Evolutionary conservation across 2,888 invertebrate genomes (phyloP), one percentile per base, ranked within the genome.

Genomic region (Neocrepidodera transversa): DNA sequence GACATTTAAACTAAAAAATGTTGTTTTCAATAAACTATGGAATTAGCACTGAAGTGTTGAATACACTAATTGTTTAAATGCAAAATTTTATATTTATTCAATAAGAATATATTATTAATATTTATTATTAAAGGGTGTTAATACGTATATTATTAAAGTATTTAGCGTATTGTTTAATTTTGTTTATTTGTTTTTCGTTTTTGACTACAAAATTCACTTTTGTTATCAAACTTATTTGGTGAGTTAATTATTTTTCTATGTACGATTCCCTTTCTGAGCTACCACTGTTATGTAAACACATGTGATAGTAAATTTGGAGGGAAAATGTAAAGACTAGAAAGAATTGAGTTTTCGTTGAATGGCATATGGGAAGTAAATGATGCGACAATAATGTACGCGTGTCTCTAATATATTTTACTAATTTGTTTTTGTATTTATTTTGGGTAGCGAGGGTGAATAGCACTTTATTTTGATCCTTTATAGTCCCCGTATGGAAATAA

Each of bases 311-410:
- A 6, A 13, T 32, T 32, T 32, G 32, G 32, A 32, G 13, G 32
- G 32, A 32, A 32, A 32, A 3, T 32, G 32, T 32, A 32, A 32
- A 32, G 32, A 32, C 2, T 32, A 45, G 56, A 64, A 62, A 69
- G 61, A 59, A 32, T 28, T 36, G 48, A 42, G 55, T 61, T 49
- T 61, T 61, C 66, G 61, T 67, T 51, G 57, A 53, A 62, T 68
- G 68, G 67, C 68, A 68, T 66, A 66, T 69, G 62, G 69, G 57
- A 66, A 68, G 38, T 71, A 68, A 72, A 72, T 72, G 71, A 69
- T 66, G 68, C 69, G 69, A 61, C 60, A 58, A 66, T 67, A 72
- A 70, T 64, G 65, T 56, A 62, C 72, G 69, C 72, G 71, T 72
- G 72, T 59, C 64, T 42, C 52, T 63, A 69, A 71, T 71, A 68